Evolutionary conservation across 1,140 invertebrate genomes (phyloP), one percentile per base, ranked within the genome.

Genomic region (Odontomachus brunneus): DNA sequence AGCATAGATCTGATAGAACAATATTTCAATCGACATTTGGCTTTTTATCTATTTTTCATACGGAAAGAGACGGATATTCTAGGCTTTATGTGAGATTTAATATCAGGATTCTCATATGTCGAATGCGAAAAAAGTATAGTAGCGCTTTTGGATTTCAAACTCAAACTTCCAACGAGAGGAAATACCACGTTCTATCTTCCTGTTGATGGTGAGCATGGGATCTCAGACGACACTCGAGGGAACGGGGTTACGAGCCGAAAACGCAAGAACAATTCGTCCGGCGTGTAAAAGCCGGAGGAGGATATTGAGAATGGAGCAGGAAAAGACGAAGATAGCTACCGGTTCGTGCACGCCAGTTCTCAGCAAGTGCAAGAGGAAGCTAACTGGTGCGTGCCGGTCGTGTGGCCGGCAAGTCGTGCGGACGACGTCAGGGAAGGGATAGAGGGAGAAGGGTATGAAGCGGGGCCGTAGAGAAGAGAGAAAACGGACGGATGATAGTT

Each of bases 371-470:
- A 67, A 83, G 62, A 63, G 59, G 74, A 80, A 85, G 86, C 82
- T 62, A 87, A 87, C 85, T 88, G 86, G 82, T 88, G 86, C 86
- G 86, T 88, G 86, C 86, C 84, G 73, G 87, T 86, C 88, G 88
- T 88, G 88, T 89, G 87, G 87, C 82, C 26, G 71, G 65, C 65
- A 74, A 44, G 66, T 55, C 74, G 51, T n/a, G 51, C 19, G 63
- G 48, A 26, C 49, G 44, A n/a, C 57, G 57, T 7, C 9, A n/a
- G n/a, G 66, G 67, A 69, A 51, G 63, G 49, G 19, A n/a, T 84
- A 24, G 33, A 65, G 38, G 72, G 14, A 65, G 17, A 44, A 83
- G n/a, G 67, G 33, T 29, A 65, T 44, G 73, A 71, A 69, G 86
- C 73, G 72, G 78, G 57, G 74, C 26, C 29, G 29, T 26, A 80